Percentiles rank a stretch among this genome's conserved stretches.
Conservation (phyloP, 2,888 invertebrate genomes). For the Sminthurinus aureus region DNA sequence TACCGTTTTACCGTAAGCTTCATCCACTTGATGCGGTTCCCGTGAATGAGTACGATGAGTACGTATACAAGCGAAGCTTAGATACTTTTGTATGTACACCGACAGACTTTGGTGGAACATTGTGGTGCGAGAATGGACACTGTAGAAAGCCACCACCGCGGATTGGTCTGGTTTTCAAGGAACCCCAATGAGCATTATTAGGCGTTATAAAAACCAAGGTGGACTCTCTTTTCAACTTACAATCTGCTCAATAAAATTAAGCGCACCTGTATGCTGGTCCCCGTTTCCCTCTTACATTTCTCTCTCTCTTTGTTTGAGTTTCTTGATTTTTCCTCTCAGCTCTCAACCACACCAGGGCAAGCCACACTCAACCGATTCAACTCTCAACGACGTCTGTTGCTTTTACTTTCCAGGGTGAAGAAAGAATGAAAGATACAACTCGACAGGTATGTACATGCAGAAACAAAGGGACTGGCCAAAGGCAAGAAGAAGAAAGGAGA, state of each 20-base stretch:
- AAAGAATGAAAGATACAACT: background rate
- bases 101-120: background rate
- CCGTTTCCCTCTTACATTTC: background rate
- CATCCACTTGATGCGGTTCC: too few relatives aligned
- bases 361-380: too few relatives aligned
- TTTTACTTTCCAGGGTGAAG: background rate
- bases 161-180: background rate
- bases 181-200: conserved; percentile 36
- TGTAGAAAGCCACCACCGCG: conserved; percentile 6
- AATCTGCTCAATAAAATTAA: conserved; percentile 43
- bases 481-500: conserved; percentile 3
- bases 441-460: too few relatives aligned
- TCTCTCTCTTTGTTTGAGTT: background rate
- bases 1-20: too few relatives aligned
- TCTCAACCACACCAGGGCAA: background rate
- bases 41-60: too few relatives aligned
- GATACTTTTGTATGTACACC: too few relatives aligned
- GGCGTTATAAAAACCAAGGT: conserved; percentile 42
- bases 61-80: background rate
- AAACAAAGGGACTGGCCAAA: too few relatives aligned
- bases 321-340: conserved; percentile 3
- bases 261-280: conserved; percentile 37
- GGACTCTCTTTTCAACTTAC: conserved; percentile 33
- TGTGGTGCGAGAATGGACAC: conserved; percentile 18
- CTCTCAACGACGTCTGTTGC: too few relatives aligned